Evolutionary conservation across 2,797 vertebrate species (phyloP), one percentile per base, ranked within the genome.

Genomic region (Gobionotothen gibberifrons): DNA sequence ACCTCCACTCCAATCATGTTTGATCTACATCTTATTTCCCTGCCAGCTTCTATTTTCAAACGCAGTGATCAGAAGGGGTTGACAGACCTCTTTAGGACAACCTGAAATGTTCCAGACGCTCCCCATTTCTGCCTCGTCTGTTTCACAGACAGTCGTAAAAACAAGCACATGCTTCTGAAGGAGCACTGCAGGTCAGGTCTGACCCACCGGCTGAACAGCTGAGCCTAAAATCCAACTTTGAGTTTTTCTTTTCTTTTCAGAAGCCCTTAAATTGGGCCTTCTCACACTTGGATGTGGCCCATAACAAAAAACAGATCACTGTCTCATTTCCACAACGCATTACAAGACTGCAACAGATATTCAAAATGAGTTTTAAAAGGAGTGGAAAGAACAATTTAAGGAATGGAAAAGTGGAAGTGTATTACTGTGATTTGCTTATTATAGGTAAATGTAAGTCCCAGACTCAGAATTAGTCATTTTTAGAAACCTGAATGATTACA

Each of bases 111-210:
- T 65, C 70, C 61, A 85, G 69, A 76, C 44, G 0, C 40, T 72
- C 64, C 62, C 46, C n/a, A 9, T 58, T 74, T 67, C 65, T 57
- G 32, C 66, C n/a, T 40, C 4, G 53, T 85, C 81, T 85, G 69
- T 60, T 54, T 83, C 72, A 56, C 62, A 84, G 69, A 80, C 79
- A 40, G 70, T 82, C 61, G 22, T 85, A 78, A 89, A 87, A 87
- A 71, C 56, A 12, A 69, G 53, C 53, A 9, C 36, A 17, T 44
- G 73, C 72, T 51, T 79, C 72, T 76, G 69, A 65, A 40, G 54
- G 59, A 72, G 69, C 61, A 6, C 54, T 53, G 46, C 26, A 8
- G 57, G 49, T 85, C 74, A 59, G 72, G 26, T 52, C 68, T 69
- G 61, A 71, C 22, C 69, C 22, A 21, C 58, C 48, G 17, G 32